Base-by-base conservation (phyloP, 1,140 invertebrate genomes). In the Charaxes varanes region DNA sequence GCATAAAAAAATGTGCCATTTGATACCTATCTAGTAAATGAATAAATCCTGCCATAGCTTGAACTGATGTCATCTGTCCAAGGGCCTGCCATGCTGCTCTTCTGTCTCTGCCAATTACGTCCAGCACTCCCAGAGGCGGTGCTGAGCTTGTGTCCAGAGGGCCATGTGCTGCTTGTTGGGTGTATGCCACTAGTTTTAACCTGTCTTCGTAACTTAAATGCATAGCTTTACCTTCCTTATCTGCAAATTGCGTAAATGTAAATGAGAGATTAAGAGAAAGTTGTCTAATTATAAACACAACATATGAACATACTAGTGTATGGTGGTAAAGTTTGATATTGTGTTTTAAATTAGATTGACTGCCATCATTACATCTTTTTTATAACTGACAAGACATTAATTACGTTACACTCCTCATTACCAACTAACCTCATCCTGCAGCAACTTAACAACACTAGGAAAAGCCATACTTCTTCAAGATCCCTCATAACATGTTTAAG, bases 151-250 rank as follows among this genome's bases (percentile, higher is more conserved):
- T 77, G 52, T 90, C 86, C 61, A 92, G 96, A 45, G 94, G 92
- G 3, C 97, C 97, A 85, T 96, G 90, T 4, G 87, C 88, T 3
- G 93, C 93, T 88, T 99, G 97, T 67, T 97, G 94, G 4, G 93
- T 95, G 57, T 94, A 94, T 1, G 96, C 97, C 6, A 98, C 92
- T 42, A 99, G 76, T 69, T 93, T 93, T 10, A 97, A 78, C 79
- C 97, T 95, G 67, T 98, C 95, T 76, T 96, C 92, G 81, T 98
- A 99, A 18, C 93, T 94, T 30, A 98, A 86, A 66, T 97, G 95
- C 18, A 98, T 87, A 32, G 96, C 95, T 84, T 97, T 98, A 5
- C 97, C 96, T 86, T 96, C 93, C 87, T 98, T 98, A 76, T 98
- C 97, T 71, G 23, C 14, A 65, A 49, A n/a, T n/a, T n/a, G n/a